Percentiles rank a stretch among this genome's conserved stretches.
Conservation (phyloP, 1,140 invertebrate species). For the Caenorhabditis tropicalis region DNA sequence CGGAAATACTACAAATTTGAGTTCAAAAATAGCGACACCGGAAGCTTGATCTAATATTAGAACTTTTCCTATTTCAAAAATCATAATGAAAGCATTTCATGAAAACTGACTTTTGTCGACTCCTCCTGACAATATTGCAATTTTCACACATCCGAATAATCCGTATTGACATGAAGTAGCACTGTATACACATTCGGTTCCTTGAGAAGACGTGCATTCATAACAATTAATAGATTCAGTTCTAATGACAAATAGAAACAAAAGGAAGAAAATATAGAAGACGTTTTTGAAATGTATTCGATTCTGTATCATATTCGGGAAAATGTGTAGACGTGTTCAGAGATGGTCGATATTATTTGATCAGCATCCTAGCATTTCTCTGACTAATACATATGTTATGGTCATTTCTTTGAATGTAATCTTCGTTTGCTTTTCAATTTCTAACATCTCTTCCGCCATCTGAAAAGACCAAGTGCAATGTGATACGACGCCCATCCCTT, state of each 20-base stretch:
- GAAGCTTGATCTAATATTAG: not conserved
- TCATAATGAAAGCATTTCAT: not conserved
- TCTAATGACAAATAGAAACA: not conserved
- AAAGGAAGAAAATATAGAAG: not conserved
- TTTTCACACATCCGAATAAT: constrained; percentile 59
- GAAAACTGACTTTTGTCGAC: constrained; percentile 53
- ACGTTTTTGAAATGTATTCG: not conserved
- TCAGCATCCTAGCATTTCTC: constrained; percentile 9
- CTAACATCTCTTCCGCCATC: not conserved
- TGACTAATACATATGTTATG: constrained; percentile 43
- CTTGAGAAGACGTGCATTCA: constrained; percentile 57
- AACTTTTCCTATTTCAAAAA: not conserved
- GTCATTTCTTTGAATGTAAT: constrained; percentile 41
- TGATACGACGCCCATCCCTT: not conserved
- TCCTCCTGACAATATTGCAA: constrained; percentile 54
- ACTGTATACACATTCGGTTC: constrained; percentile 54
- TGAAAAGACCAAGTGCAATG: not conserved
- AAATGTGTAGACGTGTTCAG: constrained; percentile 2
- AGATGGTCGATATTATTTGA: constrained; percentile 19
- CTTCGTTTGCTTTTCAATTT: constrained; percentile 6
- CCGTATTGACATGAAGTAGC: constrained; percentile 55
- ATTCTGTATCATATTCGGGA: not conserved
- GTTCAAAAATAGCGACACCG: constrained; percentile 11
- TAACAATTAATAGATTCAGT: constrained; percentile 53
- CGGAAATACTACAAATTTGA: constrained; percentile 17